These are phyloP conservation scores for Cantharis rustica DNA, from an alignment of 2,888 invertebrate genomes.

Conservation along the genomic window DNA sequence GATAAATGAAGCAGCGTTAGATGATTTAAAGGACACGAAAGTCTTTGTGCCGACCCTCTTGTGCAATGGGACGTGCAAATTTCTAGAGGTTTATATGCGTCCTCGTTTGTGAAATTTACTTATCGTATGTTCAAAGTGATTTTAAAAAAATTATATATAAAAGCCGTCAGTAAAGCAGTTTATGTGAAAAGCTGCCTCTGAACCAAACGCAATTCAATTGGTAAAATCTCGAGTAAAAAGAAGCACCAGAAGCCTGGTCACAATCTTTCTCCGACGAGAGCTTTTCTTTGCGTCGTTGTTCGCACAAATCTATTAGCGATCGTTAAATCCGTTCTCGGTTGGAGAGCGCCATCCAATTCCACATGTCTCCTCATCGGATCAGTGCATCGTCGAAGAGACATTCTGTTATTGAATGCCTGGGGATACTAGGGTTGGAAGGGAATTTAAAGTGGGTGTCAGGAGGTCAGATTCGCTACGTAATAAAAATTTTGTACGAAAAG, in stretches of 20 bases:
- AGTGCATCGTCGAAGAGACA: conserved; percentile 48
- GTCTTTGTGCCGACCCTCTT: conserved; percentile 13
- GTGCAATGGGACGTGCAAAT: conserved; percentile 24
- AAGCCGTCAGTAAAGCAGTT: conserved; percentile 30
- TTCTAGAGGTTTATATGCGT: conserved; percentile 26
- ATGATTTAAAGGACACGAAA: conserved; percentile 15
- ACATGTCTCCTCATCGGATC: conserved; percentile 50
- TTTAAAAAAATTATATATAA: conserved; percentile 34
- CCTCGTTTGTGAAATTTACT: conserved; percentile 27
- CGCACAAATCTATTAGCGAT: conserved; percentile 58
- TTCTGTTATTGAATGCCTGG: conserved; percentile 52
- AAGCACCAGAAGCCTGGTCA: conserved; percentile 40
- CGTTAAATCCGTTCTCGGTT: conserved; percentile 54
- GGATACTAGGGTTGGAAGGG: conserved; percentile 39
- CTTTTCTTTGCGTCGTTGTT: conserved; percentile 45
- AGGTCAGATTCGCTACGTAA: conserved; percentile 38
- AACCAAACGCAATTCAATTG: conserved; percentile 49
- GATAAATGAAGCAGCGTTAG: background rate
- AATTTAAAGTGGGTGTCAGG: conserved; percentile 42
- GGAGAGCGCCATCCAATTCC: conserved; percentile 53
- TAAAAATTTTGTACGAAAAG: conserved; percentile 39
- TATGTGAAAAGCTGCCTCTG: conserved; percentile 29
- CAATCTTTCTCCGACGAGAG: conserved; percentile 47
- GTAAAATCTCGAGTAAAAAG: conserved; percentile 43
- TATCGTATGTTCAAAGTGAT: conserved; percentile 28